These are phyloP conservation scores for Borostomias antarcticus DNA, from an alignment of 2,797 vertebrate genomes.

Conservation along the genomic window DNA sequence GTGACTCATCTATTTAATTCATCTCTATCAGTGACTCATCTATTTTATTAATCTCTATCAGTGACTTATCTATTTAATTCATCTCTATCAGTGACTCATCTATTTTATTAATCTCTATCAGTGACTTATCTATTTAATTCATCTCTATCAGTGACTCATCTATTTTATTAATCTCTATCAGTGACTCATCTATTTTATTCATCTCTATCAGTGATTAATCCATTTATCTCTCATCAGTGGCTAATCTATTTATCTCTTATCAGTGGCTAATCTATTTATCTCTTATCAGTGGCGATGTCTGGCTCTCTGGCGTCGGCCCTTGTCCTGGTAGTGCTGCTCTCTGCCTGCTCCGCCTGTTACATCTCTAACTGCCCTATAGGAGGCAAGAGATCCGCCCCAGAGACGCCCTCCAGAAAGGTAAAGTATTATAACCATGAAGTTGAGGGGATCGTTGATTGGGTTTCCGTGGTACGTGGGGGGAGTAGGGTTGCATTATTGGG, in stretches of 20 bases:
- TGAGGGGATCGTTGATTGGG: not conserved
- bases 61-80: too few relatives aligned
- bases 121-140: too few relatives aligned
- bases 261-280: constrained; percentile 3
- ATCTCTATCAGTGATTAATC: too few relatives aligned
- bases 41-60: too few relatives aligned
- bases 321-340: constrained; percentile 77
- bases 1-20: too few relatives aligned
- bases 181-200: too few relatives aligned
- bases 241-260: not conserved
- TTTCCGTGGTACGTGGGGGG: not conserved
- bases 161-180: too few relatives aligned
- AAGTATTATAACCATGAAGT: constrained; percentile 10
- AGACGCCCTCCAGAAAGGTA: constrained; percentile 77
- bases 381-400: constrained; percentile 72
- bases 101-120: too few relatives aligned
- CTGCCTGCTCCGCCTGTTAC: constrained; percentile 82
- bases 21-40: too few relatives aligned
- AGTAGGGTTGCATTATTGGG: not conserved
- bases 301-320: constrained; percentile 57
- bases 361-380: constrained; percentile 87
- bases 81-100: too few relatives aligned
- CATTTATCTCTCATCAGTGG: not conserved
- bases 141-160: too few relatives aligned
- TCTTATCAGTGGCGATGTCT: constrained; percentile 66